A percentile compares a stretch with the other conserved stretches of the same genome.
Evolutionary conservation across 2,888 invertebrate species (phyloP).

Genomic region (Icerya purchasi): DNA sequence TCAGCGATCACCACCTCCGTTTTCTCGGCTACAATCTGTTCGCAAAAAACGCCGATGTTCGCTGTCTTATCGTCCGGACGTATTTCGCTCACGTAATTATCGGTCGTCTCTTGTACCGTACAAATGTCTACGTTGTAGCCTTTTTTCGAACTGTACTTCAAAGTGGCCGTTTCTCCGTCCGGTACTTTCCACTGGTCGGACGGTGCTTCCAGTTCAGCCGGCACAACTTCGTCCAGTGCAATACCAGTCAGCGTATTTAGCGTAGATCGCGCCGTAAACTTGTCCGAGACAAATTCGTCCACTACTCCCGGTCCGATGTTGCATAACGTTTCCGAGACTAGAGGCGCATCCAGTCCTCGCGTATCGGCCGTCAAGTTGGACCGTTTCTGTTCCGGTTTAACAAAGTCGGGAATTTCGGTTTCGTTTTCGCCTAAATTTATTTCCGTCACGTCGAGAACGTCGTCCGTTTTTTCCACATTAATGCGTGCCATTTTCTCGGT

Average conservation of each 20-base stretch:
- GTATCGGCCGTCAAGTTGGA: not conserved
- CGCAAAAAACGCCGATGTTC: conserved; percentile 20
- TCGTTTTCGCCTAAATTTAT: conserved; percentile 4
- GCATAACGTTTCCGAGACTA: conserved; percentile 4
- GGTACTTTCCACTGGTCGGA: not conserved
- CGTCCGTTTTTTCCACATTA: conserved; percentile 18
- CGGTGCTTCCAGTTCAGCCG: not conserved
- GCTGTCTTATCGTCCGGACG: conserved; percentile 20
- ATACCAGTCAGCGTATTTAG: not conserved
- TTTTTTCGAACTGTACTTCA: not conserved
- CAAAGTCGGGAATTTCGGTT: not conserved
- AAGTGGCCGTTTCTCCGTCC: not conserved
- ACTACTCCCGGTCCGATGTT: conserved; percentile 1
- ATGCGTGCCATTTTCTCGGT: conserved; percentile 18
- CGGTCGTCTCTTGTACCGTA: conserved; percentile 25
- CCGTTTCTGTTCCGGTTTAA: conserved; percentile 19
- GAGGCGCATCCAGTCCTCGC: not conserved
- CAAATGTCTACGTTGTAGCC: not conserved
- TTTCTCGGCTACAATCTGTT: conserved; percentile 26
- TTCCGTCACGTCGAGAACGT: conserved; percentile 2
- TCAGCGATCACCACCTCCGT: conserved; percentile 22
- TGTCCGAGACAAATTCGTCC: not conserved
- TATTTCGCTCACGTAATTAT: conserved; percentile 25
- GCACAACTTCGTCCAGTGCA: not conserved
- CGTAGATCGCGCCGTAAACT: not conserved